Percentiles rank a stretch among this genome's conserved stretches.
Conservation (phyloP, 2,888 invertebrate genomes). For the Camponotus fellah region DNA sequence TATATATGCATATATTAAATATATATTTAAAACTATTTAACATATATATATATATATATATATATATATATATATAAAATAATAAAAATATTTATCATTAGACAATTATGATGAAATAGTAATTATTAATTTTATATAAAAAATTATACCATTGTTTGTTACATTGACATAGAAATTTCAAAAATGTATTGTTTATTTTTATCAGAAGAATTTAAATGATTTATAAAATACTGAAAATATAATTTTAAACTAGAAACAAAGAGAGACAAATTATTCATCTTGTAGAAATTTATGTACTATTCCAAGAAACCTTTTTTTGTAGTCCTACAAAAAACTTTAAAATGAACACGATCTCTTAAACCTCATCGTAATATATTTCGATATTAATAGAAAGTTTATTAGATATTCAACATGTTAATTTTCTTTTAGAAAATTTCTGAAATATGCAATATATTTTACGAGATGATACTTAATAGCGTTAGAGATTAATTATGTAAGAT, state of each 20-base stretch:
- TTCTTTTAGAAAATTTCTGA: background rate
- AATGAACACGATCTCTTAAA: background rate
- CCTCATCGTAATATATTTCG: background rate
- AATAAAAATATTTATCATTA: background rate
- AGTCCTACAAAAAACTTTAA: background rate
- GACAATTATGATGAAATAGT: background rate
- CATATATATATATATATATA: too few species aligned
- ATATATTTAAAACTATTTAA: conserved; percentile 7
- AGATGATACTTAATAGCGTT: background rate
- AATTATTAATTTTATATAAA: background rate
- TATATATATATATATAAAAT: background rate
- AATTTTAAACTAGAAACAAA: background rate
- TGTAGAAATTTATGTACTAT: background rate
- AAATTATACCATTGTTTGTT: background rate
- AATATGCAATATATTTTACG: conserved; percentile 7
- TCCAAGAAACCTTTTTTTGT: background rate
- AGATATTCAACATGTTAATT: background rate
- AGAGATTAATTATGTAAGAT: background rate
- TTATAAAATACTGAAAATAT: background rate
- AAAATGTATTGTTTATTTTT: background rate
- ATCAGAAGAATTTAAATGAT: background rate
- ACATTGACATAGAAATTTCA: background rate
- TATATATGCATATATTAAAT: background rate
- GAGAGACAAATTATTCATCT: background rate
- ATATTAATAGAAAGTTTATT: background rate